Base-by-base conservation (phyloP, 1,140 invertebrate species). In the Anagrus nilaparvatae region DNA sequence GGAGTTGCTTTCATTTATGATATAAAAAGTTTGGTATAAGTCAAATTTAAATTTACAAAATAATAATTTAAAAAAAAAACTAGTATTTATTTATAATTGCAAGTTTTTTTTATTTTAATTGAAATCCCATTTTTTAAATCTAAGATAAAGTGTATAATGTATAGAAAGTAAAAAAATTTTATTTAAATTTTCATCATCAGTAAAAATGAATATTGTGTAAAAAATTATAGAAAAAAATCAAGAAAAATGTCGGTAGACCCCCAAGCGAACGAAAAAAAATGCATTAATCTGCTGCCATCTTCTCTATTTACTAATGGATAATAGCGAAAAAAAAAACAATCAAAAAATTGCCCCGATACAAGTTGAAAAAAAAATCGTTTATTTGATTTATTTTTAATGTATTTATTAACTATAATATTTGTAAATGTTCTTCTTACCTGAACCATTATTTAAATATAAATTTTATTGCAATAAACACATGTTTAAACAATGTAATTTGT, bases 261-360 rank as follows among this genome's bases (percentile, higher is more conserved):
- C 44, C 52, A 53, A 55, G 51, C 54, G 43, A 49, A 54, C 50
- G 54, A 60, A 60, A 65, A 65, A 67, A 67, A 67, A 60, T 59
- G 64, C 60, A 67, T 64, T 64, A 67, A 67, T 66, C 65, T 63
- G 62, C 62, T 67, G 62, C 63, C 65, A 66, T 67, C 62, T 65
- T 68, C 65, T 61, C 63, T 65, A 66, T 65, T 67, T 65, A 65
- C 63, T 65, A 67, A 65, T 67, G 64, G 64, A 65, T 65, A 63
- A 63, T 59, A 65, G 61, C 50, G 51, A 46, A 56, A 63, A 63
- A 46, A 62, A 64, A 68, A 65, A 61, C 59, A 65, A 65, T 60
- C 52, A 63, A 65, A 65, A 66, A 65, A 38, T 42, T 59, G 57
- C 49, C 55, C 56, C 57, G 49, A 59, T 53, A 53, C 48, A 50